Evolutionary conservation across 2,888 invertebrate species (phyloP).

Genomic region (Seira musarum): DNA sequence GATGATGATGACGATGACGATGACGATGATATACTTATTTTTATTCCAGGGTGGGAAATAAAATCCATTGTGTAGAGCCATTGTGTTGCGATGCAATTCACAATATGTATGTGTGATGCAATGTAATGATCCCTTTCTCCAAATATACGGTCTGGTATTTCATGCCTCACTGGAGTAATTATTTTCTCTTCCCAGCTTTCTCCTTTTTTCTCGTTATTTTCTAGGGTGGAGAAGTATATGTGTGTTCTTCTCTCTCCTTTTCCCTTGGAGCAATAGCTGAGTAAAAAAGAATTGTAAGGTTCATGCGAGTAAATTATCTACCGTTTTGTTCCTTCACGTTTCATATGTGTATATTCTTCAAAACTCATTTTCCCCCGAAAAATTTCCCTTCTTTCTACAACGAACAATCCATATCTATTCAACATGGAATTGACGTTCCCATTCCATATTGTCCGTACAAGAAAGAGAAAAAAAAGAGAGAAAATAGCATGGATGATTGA

Average conservation of each 20-base stretch:
- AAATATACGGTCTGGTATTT: conserved; percentile 58
- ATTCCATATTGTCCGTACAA: not conserved
- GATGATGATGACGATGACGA: not conserved
- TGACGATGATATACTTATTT: too few relatives aligned
- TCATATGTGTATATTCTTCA: not conserved
- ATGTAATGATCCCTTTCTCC: conserved; percentile 58
- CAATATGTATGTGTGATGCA: conserved; percentile 53
- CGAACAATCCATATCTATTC: not conserved
- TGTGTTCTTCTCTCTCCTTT: conserved; percentile 22
- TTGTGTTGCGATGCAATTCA: conserved; percentile 46
- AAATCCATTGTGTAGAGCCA: conserved; percentile 2
- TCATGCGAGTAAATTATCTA: too few relatives aligned
- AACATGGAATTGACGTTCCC: not conserved
- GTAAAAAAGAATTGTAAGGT: too few relatives aligned
- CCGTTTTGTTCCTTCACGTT: not conserved
- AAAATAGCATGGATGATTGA: conserved; percentile 55
- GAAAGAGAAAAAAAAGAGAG: not conserved
- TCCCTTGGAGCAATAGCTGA: conserved; percentile 42
- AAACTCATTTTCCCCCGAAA: not conserved
- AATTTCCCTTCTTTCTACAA: not conserved
- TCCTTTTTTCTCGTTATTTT: conserved; percentile 28
- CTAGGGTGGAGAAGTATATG: not conserved
- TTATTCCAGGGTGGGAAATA: conserved; percentile 7
- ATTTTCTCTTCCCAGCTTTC: conserved; percentile 57
- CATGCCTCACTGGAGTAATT: conserved; percentile 66